Percentiles rank a stretch among this genome's conserved stretches.
phyloP scores from a whole-genome alignment of 2,113 vertebrate genomes.

The Perccottus glenii region DNA sequence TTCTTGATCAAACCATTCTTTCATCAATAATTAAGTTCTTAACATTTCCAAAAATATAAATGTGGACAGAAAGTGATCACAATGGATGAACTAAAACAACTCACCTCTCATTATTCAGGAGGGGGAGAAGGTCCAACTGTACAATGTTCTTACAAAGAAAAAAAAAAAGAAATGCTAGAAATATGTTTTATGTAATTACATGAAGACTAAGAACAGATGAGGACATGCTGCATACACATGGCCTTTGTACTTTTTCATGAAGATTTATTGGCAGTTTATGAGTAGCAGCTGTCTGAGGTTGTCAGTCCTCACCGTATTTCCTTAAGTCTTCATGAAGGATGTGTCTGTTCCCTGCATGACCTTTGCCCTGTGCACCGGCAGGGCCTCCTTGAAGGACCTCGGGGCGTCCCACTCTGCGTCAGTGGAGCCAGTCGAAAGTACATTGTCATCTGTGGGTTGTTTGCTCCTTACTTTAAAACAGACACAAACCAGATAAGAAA shows the following conservation, averaged over 20 bases:
- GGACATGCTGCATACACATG: neutral
- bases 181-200: too few species aligned
- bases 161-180: too few species aligned
- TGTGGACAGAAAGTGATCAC: too few species aligned
- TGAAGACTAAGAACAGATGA: neutral
- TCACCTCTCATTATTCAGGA: too few species aligned
- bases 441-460: constrained; percentile 43
- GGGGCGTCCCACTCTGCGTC: constrained; percentile 51
- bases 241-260: neutral
- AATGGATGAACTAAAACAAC: too few species aligned
- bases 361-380: constrained; percentile 58
- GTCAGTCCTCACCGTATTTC: constrained; percentile 42
- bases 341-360: constrained; percentile 54
- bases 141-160: too few species aligned
- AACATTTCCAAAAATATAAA: too few species aligned
- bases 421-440: constrained; percentile 56
- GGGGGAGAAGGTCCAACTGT: too few species aligned
- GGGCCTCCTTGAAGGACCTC: constrained; percentile 58
- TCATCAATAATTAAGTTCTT: too few species aligned
- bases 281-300: constrained; percentile 50
- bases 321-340: constrained; percentile 43
- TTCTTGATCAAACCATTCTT: too few species aligned
- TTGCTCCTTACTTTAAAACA: constrained; percentile 30
- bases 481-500: constrained; percentile 9
- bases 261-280: neutral